Conservation (phyloP, 2,888 invertebrate genomes). For the Lissonota sp. region DNA sequence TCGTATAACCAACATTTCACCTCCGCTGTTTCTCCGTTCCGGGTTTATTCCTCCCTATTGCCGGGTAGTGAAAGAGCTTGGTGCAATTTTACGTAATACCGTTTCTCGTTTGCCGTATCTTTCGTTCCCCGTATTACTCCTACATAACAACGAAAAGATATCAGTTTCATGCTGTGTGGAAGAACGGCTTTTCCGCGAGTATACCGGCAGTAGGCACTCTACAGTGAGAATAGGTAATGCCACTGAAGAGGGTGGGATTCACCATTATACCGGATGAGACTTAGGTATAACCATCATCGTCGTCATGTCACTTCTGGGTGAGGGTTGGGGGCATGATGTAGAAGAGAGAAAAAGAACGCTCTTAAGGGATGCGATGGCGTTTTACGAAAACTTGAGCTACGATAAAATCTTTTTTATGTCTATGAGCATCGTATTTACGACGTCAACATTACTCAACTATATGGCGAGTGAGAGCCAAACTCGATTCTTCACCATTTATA, state of each 20-base stretch:
- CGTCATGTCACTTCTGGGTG: conserved; percentile 2
- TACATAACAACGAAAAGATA: conserved; percentile 20
- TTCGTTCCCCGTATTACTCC: conserved; percentile 5
- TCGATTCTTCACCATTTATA: conserved; percentile 3
- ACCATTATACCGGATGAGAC: conserved; percentile 48
- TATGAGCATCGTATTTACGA: conserved; percentile 38
- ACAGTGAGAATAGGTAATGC: conserved; percentile 47
- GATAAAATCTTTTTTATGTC: conserved; percentile 1
- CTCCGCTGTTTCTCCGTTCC: conserved; percentile 19
- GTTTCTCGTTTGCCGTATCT: conserved; percentile 32
- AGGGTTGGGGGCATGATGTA: conserved; percentile 1
- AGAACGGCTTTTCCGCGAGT: conserved; percentile 26
- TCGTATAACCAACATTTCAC: conserved; percentile 39
- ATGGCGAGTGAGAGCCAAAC: conserved; percentile 17
- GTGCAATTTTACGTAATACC: conserved; percentile 54
- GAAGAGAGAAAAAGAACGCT: neutral
- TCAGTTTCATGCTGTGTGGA: conserved; percentile 30
- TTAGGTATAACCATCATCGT: conserved; percentile 14
- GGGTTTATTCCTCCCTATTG: conserved; percentile 31
- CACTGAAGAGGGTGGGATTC: conserved; percentile 43
- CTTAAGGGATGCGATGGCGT: too few species aligned
- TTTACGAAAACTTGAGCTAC: too few species aligned
- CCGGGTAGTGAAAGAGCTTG: conserved; percentile 46
- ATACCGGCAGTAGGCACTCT: conserved; percentile 20
- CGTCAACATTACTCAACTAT: neutral